Evolutionary conservation across 2,888 invertebrate genomes (phyloP), one percentile per base, ranked within the genome.

Genomic region (Thelaira solivaga): DNA sequence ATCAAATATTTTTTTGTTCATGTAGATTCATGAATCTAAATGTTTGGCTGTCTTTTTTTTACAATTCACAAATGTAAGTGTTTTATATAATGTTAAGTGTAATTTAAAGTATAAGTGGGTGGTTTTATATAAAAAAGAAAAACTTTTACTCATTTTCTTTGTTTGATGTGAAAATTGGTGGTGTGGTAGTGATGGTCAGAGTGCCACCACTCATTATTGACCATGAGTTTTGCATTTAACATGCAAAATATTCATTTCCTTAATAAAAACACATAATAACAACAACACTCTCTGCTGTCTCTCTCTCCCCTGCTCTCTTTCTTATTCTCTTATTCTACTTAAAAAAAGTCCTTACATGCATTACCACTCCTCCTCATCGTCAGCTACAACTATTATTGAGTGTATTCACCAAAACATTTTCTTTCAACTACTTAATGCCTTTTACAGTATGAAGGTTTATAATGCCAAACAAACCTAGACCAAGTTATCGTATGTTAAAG

Each of bases 221-320:
- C 78, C 74, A 74, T 71, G 65, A 78, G 78, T 71, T 55, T 74
- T 78, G 65, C 65, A 78, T 69, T 78, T 61, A 71, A 74, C 78
- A 78, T 78, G 78, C 78, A 78, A 78, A 78, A 71, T 74, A 74
- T 74, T 71, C 74, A 78, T 78, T 78, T 74, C 74, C 69, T 78
- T 74, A 71, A 61, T 59, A 29, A 45, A 69, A 39, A 43, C 45
- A 41, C 29, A 31, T 2, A 43, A 18, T 69, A n/a, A n/a, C n/a
- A n/a, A n/a, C n/a, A n/a, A n/a, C n/a, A n/a, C n/a, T n/a, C n/a
- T n/a, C n/a, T n/a, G 11, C n/a, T n/a, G 26, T 39, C 18, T 11
- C 18, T 47, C 4, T 31, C 18, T 24, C 11, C 26, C 8, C 8
- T 8, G 1, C 5, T 26, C 13, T 10, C 1, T 34, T 34, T 39